Conservation (phyloP, 2,797 vertebrate species). For the Podargus strigoides region DNA sequence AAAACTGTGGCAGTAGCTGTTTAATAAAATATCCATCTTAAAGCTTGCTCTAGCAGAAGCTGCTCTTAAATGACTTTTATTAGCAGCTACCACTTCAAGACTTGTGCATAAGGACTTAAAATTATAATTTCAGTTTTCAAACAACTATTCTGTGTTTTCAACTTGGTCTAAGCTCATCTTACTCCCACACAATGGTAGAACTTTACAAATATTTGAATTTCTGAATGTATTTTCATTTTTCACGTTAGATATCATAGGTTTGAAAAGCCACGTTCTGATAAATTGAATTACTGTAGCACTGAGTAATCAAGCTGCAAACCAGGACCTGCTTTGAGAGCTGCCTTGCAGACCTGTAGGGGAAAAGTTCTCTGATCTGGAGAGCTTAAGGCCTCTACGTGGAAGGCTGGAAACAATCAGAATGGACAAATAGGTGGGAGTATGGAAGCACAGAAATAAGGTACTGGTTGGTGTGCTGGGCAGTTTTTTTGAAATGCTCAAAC, state of each 20-base stretch:
- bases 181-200: background rate
- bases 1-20: background rate
- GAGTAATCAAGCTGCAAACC: background rate
- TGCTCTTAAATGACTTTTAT: background rate
- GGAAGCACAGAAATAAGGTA: background rate
- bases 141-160: background rate
- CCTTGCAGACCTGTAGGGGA: background rate
- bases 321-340: background rate
- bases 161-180: background rate
- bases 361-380: background rate
- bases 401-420: background rate
- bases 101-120: conserved; percentile 31
- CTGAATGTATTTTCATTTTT: background rate
- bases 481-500: background rate
- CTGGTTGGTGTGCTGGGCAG: background rate
- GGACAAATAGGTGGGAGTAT: background rate
- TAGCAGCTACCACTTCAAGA: conserved; percentile 37
- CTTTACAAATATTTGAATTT: background rate
- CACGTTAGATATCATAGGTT: background rate
- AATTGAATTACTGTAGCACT: background rate
- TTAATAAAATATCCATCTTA: background rate
- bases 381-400: background rate
- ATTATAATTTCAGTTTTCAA: conserved; percentile 28
- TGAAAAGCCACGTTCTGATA: background rate
- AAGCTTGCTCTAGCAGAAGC: background rate